Evolutionary conservation across 1,140 invertebrate genomes (phyloP).

Genomic region (Oryzaephilus surinamensis): DNA sequence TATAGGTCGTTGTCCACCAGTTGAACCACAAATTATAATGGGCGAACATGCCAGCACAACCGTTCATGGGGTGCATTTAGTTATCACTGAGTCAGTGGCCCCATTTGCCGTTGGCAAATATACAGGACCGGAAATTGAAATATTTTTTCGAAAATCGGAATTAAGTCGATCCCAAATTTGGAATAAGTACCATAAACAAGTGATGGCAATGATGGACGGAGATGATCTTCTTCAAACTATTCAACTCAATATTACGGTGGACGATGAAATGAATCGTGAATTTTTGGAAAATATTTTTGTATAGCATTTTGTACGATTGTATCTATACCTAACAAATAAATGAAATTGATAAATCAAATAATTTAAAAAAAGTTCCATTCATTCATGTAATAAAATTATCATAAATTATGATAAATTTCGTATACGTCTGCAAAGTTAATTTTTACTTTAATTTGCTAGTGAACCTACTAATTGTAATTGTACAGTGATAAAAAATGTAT

Average conservation of each 20-base stretch:
- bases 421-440: too few species aligned
- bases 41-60: conserved; percentile 23
- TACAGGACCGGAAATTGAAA: conserved; percentile 23
- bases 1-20: conserved; percentile 43
- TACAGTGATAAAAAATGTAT: too few species aligned
- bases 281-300: too few species aligned
- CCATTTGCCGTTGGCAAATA: conserved; percentile 30
- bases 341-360: too few species aligned
- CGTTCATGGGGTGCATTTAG: conserved; percentile 27
- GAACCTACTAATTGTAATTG: too few species aligned
- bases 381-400: too few species aligned
- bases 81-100: conserved; percentile 28
- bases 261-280: too few species aligned
- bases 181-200: conserved; percentile 15
- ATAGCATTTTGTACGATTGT: too few species aligned
- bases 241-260: background rate
- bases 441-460: too few species aligned
- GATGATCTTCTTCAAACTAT: conserved; percentile 10
- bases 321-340: too few species aligned
- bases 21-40: conserved; percentile 28
- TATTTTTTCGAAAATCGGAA: conserved; percentile 16
- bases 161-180: conserved; percentile 11
- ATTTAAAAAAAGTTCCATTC: too few species aligned
- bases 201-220: conserved; percentile 15
- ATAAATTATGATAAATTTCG: too few species aligned